Base-by-base conservation (phyloP, 2,113 vertebrate genomes). In the Tiliqua scincoides region DNA sequence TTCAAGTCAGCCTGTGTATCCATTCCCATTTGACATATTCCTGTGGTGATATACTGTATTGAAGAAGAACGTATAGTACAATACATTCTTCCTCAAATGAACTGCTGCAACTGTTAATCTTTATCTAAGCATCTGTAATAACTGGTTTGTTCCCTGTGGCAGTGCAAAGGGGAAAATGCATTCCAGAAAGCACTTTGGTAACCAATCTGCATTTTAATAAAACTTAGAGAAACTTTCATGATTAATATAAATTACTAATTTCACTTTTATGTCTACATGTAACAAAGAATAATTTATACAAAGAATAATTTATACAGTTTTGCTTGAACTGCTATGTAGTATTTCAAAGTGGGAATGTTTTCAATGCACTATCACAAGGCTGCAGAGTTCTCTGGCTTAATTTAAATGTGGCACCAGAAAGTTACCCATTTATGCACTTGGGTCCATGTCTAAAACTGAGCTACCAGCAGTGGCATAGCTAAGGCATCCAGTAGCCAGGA, bases 21-120 rank as follows among this genome's bases (percentile, higher is more conserved):
- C 88, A 94, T 83, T 93, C 89, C 93, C 92, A 96, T 96, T 97
- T 11, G 82, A 97, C 95, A 97, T 94, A 96, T 87, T 89, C 89
- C 93, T 92, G 85, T 74, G 90, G 84, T 80, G 80, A 92, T 0
- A 1, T 91, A 94, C 91, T 61, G 57, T 3, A 6, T 76, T 95
- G 79, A 94, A 97, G 91, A 94, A 87, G 90, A 97, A 96, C 95
- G 90, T 92, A 95, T 88, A 96, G 95, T 95, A 95, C 97, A 96
- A 93, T 88, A 92, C 59, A 83, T 68, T 92, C 96, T 95, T 96
- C 93, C 73, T 94, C 89, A 93, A 95, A 95, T 93, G 94, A 97
- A 96, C 91, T 95, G 96, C 95, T 92, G 92, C 97, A 97, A 96
- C 95, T 54, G 91, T 97, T 98, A 89, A 97, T 98, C 97, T 97